Evolutionary conservation across 2,797 vertebrate genomes (phyloP).

Genomic region (Chaenodraco wilsoni): DNA sequence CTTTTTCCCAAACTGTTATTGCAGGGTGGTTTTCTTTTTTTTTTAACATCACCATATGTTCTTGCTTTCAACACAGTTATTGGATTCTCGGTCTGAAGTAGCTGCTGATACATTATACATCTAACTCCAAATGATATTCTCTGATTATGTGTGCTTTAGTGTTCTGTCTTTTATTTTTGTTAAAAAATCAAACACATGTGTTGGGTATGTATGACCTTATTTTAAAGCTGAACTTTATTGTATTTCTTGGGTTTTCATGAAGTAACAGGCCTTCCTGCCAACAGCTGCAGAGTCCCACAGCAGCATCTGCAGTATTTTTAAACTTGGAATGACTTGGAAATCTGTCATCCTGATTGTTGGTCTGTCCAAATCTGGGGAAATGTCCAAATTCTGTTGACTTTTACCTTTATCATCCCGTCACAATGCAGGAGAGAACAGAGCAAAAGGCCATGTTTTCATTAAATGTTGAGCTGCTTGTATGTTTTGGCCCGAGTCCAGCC

Average conservation of each 20-base stretch:
- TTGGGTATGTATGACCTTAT: neutral
- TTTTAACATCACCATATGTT: slow-evolving; percentile 1
- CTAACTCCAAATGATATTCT: neutral
- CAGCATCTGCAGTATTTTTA: slow-evolving; percentile 56
- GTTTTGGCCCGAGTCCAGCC: slow-evolving; percentile 66
- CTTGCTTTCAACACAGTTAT: slow-evolving; percentile 34
- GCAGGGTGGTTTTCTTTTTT: slow-evolving; percentile 6
- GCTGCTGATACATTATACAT: slow-evolving; percentile 39
- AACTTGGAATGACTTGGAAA: slow-evolving; percentile 49
- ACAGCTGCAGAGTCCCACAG: slow-evolving; percentile 54
- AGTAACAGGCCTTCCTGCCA: slow-evolving; percentile 17
- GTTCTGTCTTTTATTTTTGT: neutral
- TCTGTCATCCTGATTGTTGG: slow-evolving; percentile 46
- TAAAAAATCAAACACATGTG: too few relatives aligned
- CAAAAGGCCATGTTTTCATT: slow-evolving; percentile 60
- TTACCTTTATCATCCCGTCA: slow-evolving; percentile 52
- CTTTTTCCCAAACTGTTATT: slow-evolving; percentile 27
- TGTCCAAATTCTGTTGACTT: slow-evolving; percentile 34
- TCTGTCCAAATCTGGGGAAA: slow-evolving; percentile 42
- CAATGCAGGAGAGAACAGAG: slow-evolving; percentile 48
- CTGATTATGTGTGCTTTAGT: slow-evolving; percentile 3
- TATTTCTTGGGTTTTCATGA: slow-evolving; percentile 10
- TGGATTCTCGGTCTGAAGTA: slow-evolving; percentile 38
- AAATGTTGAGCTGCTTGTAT: slow-evolving; percentile 59
- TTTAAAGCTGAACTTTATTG: slow-evolving; percentile 12